A percentile compares a stretch with the other conserved stretches of the same genome.
These are phyloP conservation scores for Drosophila ogumai DNA, from an alignment of 1,140 invertebrate species.

Conservation along the genomic window DNA sequence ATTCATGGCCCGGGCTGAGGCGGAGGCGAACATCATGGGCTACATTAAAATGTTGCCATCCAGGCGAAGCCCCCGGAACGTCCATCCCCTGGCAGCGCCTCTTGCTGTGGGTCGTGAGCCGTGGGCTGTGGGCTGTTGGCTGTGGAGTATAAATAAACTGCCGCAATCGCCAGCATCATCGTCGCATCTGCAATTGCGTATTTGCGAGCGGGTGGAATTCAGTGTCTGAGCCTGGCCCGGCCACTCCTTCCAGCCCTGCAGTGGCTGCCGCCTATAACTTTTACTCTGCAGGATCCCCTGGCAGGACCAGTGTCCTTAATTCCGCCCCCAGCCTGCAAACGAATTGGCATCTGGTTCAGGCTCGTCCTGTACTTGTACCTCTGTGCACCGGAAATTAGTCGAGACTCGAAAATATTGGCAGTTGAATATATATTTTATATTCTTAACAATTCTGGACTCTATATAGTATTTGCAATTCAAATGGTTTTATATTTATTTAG, in stretches of 20 bases:
- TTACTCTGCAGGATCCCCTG: constrained; percentile 23
- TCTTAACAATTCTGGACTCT: neutral
- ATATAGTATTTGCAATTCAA: neutral
- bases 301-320: constrained; percentile 29
- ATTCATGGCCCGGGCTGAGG: constrained; percentile 38
- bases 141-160: constrained; percentile 75
- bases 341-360: constrained; percentile 39
- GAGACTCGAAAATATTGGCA: constrained; percentile 26
- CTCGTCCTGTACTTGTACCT: neutral
- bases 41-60: constrained; percentile 78
- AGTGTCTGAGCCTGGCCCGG: constrained; percentile 31
- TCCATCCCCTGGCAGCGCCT: constrained; percentile 20
- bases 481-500: constrained; percentile 2
- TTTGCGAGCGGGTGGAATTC: constrained; percentile 50
- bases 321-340: constrained; percentile 8
- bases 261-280: constrained; percentile 33
- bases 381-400: constrained; percentile 40
- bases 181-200: constrained; percentile 82
- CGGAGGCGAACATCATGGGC: constrained; percentile 55
- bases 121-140: neutral
- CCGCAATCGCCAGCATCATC: constrained; percentile 79
- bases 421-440: constrained; percentile 15
- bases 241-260: constrained; percentile 31
- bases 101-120: neutral
- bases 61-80: constrained; percentile 19